phyloP scores from a whole-genome alignment of 1,140 invertebrate species.

The Lysiphlebus fabarum region DNA sequence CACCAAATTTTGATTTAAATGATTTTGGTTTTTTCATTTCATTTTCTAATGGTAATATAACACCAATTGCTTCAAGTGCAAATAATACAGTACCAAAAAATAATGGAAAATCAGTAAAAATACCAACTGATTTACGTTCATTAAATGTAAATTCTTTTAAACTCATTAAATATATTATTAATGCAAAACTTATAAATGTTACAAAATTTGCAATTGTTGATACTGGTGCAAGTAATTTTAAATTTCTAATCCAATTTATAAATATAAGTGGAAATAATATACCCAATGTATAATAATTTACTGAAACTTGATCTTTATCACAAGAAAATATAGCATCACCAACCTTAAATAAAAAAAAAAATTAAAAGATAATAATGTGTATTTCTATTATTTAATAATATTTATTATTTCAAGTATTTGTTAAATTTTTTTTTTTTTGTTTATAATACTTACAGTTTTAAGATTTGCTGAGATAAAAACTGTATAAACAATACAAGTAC shows the following conservation, averaged over 20 bases:
- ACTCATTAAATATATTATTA: conserved; percentile 70
- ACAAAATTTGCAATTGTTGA: conserved; percentile 73
- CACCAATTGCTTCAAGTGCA: conserved; percentile 75
- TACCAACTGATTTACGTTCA: conserved; percentile 52
- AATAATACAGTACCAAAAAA: conserved; percentile 76
- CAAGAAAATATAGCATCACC: background rate
- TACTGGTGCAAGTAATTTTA: conserved; percentile 78
- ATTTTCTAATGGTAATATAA: conserved; percentile 77
- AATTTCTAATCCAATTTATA: conserved; percentile 71
- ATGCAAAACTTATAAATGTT: conserved; percentile 63
- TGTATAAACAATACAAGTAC: conserved; percentile 85
- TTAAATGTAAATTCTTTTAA: conserved; percentile 55
- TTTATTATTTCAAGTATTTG: conserved; percentile 17
- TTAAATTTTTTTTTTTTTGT: conserved; percentile 25
- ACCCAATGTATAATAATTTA: conserved; percentile 56
- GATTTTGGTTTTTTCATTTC: conserved; percentile 75
- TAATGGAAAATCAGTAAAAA: conserved; percentile 57
- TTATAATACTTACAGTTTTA: conserved; percentile 57
- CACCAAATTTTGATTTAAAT: conserved; percentile 69
- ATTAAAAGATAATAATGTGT: background rate
- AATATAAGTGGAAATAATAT: conserved; percentile 67
- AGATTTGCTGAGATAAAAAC: conserved; percentile 79
- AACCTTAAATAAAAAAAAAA: background rate
- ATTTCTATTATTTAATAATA: conserved; percentile 5
- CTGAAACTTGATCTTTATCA: conserved; percentile 8